Conservation (phyloP, 1,140 invertebrate genomes). For the Papilio dardanus region DNA sequence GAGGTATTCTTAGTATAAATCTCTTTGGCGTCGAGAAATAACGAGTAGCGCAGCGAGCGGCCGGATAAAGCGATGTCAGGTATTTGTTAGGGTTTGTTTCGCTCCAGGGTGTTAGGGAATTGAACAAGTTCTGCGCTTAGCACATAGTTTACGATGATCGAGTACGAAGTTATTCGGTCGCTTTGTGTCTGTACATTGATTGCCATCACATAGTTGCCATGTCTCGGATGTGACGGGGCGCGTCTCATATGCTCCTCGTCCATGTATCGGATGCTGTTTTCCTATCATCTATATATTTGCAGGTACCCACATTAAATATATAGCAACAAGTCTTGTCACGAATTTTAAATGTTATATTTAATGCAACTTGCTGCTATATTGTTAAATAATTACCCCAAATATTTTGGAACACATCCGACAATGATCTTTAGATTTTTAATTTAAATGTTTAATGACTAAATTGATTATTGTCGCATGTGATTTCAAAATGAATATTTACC, state of each 20-base stretch:
- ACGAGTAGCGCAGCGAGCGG: constrained; percentile 47
- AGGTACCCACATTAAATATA: constrained; percentile 67
- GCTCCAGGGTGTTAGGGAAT: constrained; percentile 22
- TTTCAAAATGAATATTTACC: constrained; percentile 40
- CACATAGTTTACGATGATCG: background rate
- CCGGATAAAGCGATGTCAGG: constrained; percentile 60
- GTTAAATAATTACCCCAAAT: constrained; percentile 54
- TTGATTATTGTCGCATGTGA: constrained; percentile 39
- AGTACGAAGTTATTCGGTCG: background rate
- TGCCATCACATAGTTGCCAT: constrained; percentile 48
- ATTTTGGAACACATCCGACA: constrained; percentile 52
- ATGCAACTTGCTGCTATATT: constrained; percentile 63
- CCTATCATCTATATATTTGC: constrained; percentile 76
- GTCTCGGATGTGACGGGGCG: constrained; percentile 48
- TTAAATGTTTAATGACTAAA: constrained; percentile 38
- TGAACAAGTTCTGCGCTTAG: constrained; percentile 1
- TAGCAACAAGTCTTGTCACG: constrained; percentile 62
- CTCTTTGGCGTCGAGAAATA: constrained; percentile 19
- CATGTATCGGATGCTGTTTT: constrained; percentile 67
- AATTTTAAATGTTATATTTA: constrained; percentile 33
- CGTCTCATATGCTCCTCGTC: constrained; percentile 57
- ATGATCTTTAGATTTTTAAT: constrained; percentile 47
- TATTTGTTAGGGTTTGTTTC: constrained; percentile 70
- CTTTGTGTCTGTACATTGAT: constrained; percentile 46
- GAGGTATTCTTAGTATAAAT: constrained; percentile 62